Conservation (phyloP, 2,113 vertebrate species). For the Protobothrops mucrosquamatus region DNA sequence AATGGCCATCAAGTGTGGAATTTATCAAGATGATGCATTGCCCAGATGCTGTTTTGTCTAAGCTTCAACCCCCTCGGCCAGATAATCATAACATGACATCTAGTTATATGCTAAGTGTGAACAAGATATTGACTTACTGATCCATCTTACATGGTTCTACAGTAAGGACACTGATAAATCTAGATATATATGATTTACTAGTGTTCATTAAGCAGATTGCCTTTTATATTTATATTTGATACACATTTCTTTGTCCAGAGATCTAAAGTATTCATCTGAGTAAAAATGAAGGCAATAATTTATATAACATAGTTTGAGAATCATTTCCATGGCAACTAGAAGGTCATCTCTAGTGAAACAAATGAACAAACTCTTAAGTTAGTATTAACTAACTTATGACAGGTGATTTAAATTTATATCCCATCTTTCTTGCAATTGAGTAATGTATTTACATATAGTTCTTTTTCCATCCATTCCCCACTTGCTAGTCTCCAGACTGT, state of each 20-base stretch:
- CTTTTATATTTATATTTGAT: conserved; percentile 50
- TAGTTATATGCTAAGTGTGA: no score
- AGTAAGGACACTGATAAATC: no score
- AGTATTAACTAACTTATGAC: background rate
- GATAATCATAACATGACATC: no score
- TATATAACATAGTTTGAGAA: conserved; percentile 44
- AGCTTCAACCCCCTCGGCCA: no score
- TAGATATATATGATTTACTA: conserved; percentile 26
- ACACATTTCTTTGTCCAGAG: conserved; percentile 53
- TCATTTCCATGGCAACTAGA: conserved; percentile 62
- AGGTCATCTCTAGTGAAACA: conserved; percentile 41
- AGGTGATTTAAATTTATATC: background rate
- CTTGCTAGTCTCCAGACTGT: background rate
- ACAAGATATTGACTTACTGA: no score
- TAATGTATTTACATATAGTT: background rate
- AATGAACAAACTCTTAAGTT: conserved; percentile 14
- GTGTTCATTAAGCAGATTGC: conserved; percentile 28
- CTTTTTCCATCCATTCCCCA: background rate
- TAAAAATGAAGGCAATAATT: conserved; percentile 49
- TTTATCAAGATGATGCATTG: no score
- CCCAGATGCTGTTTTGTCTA: no score
- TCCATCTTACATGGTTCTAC: no score
- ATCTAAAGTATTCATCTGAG: conserved; percentile 45
- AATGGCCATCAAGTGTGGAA: no score
- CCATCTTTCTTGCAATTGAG: background rate